Evolutionary conservation across 2,888 invertebrate species (phyloP).

Genomic region (Incurvaria masculella): DNA sequence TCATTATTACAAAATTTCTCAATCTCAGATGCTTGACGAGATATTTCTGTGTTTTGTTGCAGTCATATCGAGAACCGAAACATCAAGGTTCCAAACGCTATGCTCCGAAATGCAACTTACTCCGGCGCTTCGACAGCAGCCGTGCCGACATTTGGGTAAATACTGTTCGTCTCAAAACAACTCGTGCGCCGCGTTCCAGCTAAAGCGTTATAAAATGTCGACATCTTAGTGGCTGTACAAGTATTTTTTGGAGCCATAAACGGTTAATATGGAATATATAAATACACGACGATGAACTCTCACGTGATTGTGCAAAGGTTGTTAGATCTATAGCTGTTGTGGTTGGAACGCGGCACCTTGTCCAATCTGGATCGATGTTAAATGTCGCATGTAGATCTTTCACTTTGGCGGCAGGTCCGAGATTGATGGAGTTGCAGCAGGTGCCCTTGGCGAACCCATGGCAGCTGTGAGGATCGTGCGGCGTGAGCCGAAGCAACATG

Average conservation of each 20-base stretch:
- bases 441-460: slow-evolving; percentile 11
- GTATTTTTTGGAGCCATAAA: too few species aligned
- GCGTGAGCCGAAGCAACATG: slow-evolving; percentile 47
- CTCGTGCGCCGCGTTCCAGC: not conserved
- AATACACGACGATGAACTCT: too few species aligned
- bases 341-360: slow-evolving; percentile 16
- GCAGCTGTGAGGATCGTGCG: slow-evolving; percentile 28
- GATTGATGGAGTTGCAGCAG: slow-evolving; percentile 17
- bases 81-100: slow-evolving; percentile 51
- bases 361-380: slow-evolving; percentile 16
- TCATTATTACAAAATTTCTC: not conserved
- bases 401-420: slow-evolving; percentile 16
- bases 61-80: slow-evolving; percentile 63
- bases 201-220: not conserved
- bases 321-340: too few species aligned
- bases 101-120: slow-evolving; percentile 32
- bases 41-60: slow-evolving; percentile 20
- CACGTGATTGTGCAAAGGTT: too few species aligned
- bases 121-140: slow-evolving; percentile 21
- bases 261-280: too few species aligned
- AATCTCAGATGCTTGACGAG: not conserved
- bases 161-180: slow-evolving; percentile 22
- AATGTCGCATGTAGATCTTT: slow-evolving; percentile 20
- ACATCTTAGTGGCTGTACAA: not conserved
- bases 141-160: slow-evolving; percentile 15